Percentiles rank a stretch among this genome's conserved stretches.
These are phyloP conservation scores for Pagrus major DNA, from an alignment of 2,113 vertebrate genomes.

Conservation along the genomic window DNA sequence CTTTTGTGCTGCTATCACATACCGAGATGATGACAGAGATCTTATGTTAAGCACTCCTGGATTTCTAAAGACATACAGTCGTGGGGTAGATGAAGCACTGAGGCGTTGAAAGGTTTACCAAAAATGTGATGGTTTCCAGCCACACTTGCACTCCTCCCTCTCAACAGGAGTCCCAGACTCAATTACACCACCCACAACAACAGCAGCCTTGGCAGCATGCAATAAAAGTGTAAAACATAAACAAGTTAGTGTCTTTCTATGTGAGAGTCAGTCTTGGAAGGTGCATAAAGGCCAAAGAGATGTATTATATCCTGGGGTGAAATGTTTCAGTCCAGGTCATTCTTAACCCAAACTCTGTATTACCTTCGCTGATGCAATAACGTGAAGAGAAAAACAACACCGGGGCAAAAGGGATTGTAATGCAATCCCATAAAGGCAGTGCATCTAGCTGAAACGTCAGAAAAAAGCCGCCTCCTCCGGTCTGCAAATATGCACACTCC, in stretches of 20 bases:
- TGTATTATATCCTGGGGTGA: conserved; percentile 46
- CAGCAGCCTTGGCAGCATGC: conserved; percentile 21
- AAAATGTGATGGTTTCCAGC: conserved; percentile 39
- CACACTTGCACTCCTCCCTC: conserved; percentile 4
- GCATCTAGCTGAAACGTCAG: conserved; percentile 52
- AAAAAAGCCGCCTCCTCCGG: conserved; percentile 33
- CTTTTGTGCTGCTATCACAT: conserved; percentile 38
- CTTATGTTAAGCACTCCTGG: not conserved
- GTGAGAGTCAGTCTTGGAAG: conserved; percentile 1
- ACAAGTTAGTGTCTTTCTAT: conserved; percentile 47
- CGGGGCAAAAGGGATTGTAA: conserved; percentile 47
- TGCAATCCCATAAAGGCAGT: conserved; percentile 33
- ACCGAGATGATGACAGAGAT: conserved; percentile 46
- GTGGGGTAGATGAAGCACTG: not conserved
- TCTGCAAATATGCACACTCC: conserved; percentile 59
- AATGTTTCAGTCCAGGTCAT: conserved; percentile 29
- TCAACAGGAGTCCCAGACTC: conserved; percentile 33
- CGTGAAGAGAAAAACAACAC: conserved; percentile 32
- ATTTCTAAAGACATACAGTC: not conserved
- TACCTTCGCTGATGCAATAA: conserved; percentile 56
- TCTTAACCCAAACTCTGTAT: conserved; percentile 33
- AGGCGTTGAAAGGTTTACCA: conserved; percentile 29
- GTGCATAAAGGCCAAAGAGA: conserved; percentile 38
- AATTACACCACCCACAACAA: conserved; percentile 40
- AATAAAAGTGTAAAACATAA: conserved; percentile 58